Conservation (phyloP, 2,113 vertebrate genomes). For the Trochalopteron elliotii region DNA sequence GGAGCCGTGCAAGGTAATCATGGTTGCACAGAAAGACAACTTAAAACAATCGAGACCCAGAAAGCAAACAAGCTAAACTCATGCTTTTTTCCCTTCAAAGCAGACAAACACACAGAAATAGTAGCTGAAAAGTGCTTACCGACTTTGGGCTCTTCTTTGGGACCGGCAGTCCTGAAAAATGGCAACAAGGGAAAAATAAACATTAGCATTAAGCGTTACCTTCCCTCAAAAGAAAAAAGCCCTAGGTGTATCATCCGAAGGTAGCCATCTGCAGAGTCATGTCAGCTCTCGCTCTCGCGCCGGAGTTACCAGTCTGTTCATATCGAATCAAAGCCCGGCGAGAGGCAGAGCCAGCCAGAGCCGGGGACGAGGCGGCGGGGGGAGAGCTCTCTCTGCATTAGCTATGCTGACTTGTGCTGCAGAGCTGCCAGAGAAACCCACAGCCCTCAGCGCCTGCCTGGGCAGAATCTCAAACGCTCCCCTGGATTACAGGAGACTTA, state of each 20-base stretch:
- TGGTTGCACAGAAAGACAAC: constrained; percentile 48
- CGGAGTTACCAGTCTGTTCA: constrained; percentile 79
- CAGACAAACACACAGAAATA: constrained; percentile 57
- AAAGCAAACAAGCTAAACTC: constrained; percentile 25
- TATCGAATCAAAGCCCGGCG: constrained; percentile 75
- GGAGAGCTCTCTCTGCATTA: constrained; percentile 77
- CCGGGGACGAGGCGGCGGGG: neutral
- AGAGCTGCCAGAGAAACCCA: constrained; percentile 82
- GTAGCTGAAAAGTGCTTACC: constrained; percentile 84
- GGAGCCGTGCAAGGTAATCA: constrained; percentile 62
- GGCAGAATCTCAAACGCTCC: constrained; percentile 84
- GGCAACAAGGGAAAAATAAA: constrained; percentile 82
- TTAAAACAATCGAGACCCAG: constrained; percentile 46
- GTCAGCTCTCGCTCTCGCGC: constrained; percentile 75
- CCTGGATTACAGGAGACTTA: constrained; percentile 89
- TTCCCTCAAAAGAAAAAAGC: constrained; percentile 43
- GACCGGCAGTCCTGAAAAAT: constrained; percentile 91
- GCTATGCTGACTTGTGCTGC: constrained; percentile 85
- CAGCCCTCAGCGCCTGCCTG: constrained; percentile 75
- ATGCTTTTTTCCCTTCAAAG: neutral
- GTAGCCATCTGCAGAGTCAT: constrained; percentile 82
- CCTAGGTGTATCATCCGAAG: constrained; percentile 76
- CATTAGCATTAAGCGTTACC: constrained; percentile 77
- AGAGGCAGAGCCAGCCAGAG: constrained; percentile 31
- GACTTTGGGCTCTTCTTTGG: constrained; percentile 99